Percentiles rank a stretch among this genome's conserved stretches.
These are phyloP conservation scores for Anodontia alba DNA, from an alignment of 2,888 invertebrate species.

Conservation along the genomic window DNA sequence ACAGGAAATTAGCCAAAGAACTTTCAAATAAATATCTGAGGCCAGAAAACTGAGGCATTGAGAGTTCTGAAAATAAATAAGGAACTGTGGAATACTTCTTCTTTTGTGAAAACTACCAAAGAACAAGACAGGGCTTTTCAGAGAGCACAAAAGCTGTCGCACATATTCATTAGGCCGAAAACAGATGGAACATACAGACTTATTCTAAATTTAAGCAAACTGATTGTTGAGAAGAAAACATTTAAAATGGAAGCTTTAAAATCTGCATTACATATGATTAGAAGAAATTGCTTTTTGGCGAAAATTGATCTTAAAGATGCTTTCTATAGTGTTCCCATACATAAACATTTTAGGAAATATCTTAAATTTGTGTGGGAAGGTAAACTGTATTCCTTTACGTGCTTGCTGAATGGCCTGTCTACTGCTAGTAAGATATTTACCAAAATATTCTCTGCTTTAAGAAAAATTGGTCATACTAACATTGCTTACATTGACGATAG, in stretches of 20 bases:
- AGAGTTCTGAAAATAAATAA: no score
- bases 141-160: no score
- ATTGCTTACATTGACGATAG: not conserved
- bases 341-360: not conserved
- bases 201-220: not conserved
- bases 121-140: no score
- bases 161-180: no score
- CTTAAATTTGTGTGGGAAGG: conserved; percentile 11
- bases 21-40: no score
- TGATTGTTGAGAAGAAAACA: not conserved
- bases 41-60: no score
- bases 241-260: not conserved
- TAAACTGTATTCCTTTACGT: not conserved
- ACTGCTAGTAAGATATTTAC: not conserved
- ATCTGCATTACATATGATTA: not conserved
- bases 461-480: not conserved
- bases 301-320: conserved; percentile 3
- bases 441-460: conserved; percentile 1
- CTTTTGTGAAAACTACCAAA: no score
- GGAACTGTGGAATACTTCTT: no score
- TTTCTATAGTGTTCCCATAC: not conserved
- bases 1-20: no score
- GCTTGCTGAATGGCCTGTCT: not conserved
- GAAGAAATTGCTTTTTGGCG: conserved; percentile 2
- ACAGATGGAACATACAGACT: not conserved